A percentile compares a stretch with the other conserved stretches of the same genome.
Conservation (phyloP, 2,113 vertebrate species). For the Ornithorhynchus anatinus region DNA sequence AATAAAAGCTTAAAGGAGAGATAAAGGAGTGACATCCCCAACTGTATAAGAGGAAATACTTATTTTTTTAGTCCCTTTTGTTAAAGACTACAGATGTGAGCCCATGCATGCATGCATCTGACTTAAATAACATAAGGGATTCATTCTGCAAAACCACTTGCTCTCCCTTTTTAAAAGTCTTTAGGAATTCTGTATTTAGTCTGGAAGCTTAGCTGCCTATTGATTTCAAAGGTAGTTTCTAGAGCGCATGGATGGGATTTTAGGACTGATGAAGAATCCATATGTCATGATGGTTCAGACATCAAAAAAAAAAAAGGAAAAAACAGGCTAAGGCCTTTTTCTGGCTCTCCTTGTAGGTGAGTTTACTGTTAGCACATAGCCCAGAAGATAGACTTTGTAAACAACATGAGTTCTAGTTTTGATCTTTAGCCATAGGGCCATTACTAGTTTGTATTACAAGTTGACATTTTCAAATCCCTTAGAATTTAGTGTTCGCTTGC, state of each 20-base stretch:
- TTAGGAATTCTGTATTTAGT: slow-evolving; percentile 35
- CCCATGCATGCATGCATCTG: no score
- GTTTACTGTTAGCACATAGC: slow-evolving; percentile 36
- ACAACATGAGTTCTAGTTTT: slow-evolving; percentile 41
- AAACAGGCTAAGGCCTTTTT: slow-evolving; percentile 9
- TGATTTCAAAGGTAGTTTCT: slow-evolving; percentile 43
- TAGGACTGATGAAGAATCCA: slow-evolving; percentile 49
- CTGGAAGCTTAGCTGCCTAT: slow-evolving; percentile 35
- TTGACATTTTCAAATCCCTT: slow-evolving; percentile 57
- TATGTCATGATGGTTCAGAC: slow-evolving; percentile 27
- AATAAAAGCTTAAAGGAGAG: no score
- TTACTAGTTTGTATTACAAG: slow-evolving; percentile 45
- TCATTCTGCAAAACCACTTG: slow-evolving; percentile 41
- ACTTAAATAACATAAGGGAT: slow-evolving; percentile 11
- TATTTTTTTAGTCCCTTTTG: slow-evolving; percentile 20
- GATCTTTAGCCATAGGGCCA: slow-evolving; percentile 35
- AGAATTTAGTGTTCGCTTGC: slow-evolving; percentile 50
- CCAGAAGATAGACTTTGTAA: slow-evolving; percentile 57
- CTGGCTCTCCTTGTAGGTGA: slow-evolving; percentile 13
- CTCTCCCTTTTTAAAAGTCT: slow-evolving; percentile 34
- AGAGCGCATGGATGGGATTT: slow-evolving; percentile 19
- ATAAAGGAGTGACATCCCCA: slow-evolving; percentile 16
- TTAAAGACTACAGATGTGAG: slow-evolving; percentile 14
- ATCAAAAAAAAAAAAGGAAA: background rate
- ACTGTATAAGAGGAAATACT: slow-evolving; percentile 6